Conservation (phyloP, 2,888 invertebrate species). For the Netelia fuscicornis region DNA sequence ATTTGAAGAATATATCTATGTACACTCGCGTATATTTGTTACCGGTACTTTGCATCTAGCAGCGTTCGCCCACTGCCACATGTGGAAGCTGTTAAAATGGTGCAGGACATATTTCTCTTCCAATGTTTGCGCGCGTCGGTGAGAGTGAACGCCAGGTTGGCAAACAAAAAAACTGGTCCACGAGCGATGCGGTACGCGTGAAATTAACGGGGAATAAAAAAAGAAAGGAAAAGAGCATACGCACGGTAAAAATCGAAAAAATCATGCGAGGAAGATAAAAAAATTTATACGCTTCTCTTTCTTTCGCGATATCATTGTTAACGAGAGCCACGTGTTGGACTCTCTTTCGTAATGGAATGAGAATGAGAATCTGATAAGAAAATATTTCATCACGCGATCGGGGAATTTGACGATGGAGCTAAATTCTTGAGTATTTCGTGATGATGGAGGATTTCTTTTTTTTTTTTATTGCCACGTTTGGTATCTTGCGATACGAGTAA, state of each 20-base stretch:
- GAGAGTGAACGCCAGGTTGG: slow-evolving; percentile 4
- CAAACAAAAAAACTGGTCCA: slow-evolving; percentile 15
- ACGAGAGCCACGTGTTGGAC: slow-evolving; percentile 5
- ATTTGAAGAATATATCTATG: background rate
- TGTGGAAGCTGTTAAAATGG: slow-evolving; percentile 4
- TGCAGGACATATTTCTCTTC: slow-evolving; percentile 38
- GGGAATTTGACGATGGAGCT: slow-evolving; percentile 5
- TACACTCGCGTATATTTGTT: slow-evolving; percentile 8
- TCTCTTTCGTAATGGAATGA: background rate
- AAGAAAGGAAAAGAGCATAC: background rate
- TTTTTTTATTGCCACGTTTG: background rate
- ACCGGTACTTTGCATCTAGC: background rate
- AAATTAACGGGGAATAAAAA: slow-evolving; percentile 52
- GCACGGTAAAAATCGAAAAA: slow-evolving; percentile 19
- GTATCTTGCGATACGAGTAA: background rate
- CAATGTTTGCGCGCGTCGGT: slow-evolving; percentile 19
- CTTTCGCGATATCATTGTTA: slow-evolving; percentile 18
- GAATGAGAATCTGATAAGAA: background rate
- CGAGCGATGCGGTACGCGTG: slow-evolving; percentile 18
- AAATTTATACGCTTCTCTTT: background rate
- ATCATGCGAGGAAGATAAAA: slow-evolving; percentile 1
- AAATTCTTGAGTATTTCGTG: background rate
- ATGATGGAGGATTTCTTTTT: slow-evolving; percentile 9
- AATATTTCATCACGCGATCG: slow-evolving; percentile 4
- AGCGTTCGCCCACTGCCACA: slow-evolving; percentile 6